Evolutionary conservation across 2,113 vertebrate genomes (phyloP), one percentile per base, ranked within the genome.

Genomic region (Pluvianellus socialis): DNA sequence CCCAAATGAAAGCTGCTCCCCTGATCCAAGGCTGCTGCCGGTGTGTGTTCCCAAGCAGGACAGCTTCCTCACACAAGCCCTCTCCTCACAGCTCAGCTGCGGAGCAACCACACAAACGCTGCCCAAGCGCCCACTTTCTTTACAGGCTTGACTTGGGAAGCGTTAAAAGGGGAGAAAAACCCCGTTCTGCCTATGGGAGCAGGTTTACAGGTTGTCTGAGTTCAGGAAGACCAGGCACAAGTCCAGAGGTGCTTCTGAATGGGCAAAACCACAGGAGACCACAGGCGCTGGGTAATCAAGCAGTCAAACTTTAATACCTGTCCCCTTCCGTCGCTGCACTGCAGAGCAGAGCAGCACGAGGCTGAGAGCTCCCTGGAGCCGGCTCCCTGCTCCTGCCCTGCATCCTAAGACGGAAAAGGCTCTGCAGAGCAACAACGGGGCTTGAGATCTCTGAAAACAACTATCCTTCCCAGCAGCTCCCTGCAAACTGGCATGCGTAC

Each of bases 321-420:
- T 30, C 8, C 49, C 63, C 17, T n/a, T 58, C 24, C 65, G 42
- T 28, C 10, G 2, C 5, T 32, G 52, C 38, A 18, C 33, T n/a
- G 56, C 50, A 55, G 30, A 53, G 45, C 53, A 63, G 27, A 77
- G 53, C 9, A 70, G 49, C 26, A 40, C 0, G 0, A 52, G 49
- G 59, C 59, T 33, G 9, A 38, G 15, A 65, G 53, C 49, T 66
- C 28, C 8, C 40, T 66, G 40, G 40, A 66, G 5, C 14, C 6
- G 6, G 50, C 45, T 83, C n/a, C 52, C 33, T 4, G 11, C 32
- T 91, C 66, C 89, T 79, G 66, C 42, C 42, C 52, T 55, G 32
- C 70, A 82, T 11, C 27, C 62, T 21, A 7, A 1, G 26, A 66
- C 2, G 3, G 58, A 77, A 83, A 35, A 86, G 22, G 40, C 38